These are phyloP conservation scores for Paraescarpia echinospica DNA, from an alignment of 1,140 invertebrate genomes.

Conservation along the genomic window DNA sequence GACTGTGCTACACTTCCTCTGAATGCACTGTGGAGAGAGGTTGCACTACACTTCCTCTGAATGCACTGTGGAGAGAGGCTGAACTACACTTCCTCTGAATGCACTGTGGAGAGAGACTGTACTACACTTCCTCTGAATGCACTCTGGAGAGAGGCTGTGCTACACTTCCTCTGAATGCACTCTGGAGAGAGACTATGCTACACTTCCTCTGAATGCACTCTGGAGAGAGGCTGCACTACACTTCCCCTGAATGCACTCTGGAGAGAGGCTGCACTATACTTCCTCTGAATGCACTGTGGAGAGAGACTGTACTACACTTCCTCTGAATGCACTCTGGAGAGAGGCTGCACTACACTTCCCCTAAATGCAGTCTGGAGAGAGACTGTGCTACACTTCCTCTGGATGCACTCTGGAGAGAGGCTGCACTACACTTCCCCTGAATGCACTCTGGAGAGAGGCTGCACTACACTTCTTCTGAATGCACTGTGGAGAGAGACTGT, in stretches of 20 bases:
- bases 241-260: background rate
- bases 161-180: background rate
- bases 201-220: background rate
- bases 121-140: background rate
- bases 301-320: background rate
- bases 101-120: background rate
- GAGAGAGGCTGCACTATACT: background rate
- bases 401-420: background rate
- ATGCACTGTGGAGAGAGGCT: background rate
- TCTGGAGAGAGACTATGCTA: background rate
- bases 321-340: background rate
- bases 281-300: background rate
- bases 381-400: background rate
- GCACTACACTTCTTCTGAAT: background rate
- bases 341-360: background rate
- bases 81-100: background rate
- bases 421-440: background rate
- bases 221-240: background rate
- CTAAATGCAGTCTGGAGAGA: background rate
- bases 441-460: background rate
- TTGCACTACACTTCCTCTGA: background rate
- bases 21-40: background rate
- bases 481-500: background rate
- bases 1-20: background rate
- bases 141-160: background rate